Evolutionary conservation across 2,888 invertebrate species (phyloP).

Genomic region (Candidula unifasciata): DNA sequence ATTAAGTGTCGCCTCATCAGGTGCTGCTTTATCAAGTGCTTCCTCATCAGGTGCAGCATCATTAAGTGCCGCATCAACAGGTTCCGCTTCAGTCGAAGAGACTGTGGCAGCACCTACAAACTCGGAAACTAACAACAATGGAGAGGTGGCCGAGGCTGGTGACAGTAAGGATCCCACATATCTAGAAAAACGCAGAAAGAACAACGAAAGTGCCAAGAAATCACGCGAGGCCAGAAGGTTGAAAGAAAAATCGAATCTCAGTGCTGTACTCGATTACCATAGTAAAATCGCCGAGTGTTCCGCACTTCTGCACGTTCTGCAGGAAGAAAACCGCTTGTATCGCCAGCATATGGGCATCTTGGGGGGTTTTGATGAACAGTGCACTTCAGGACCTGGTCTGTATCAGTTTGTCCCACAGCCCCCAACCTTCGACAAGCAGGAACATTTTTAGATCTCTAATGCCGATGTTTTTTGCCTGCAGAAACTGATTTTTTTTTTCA

Average conservation of each 20-base stretch:
- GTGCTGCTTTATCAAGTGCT: background rate
- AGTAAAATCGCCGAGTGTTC: constrained; percentile 61
- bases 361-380: too few relatives aligned
- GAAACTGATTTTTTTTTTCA: too few relatives aligned
- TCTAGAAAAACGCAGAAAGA: constrained; percentile 78
- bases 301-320: constrained; percentile 74
- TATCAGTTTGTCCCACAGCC: too few relatives aligned
- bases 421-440: too few relatives aligned
- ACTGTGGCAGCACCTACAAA: background rate
- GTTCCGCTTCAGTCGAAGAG: background rate
- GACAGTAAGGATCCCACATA: constrained; percentile 70
- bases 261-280: constrained; percentile 61
- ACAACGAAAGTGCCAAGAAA: constrained; percentile 78
- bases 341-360: too few relatives aligned
- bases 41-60: background rate
- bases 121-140: background rate
- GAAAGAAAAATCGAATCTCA: constrained; percentile 77
- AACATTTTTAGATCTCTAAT: too few relatives aligned
- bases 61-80: background rate
- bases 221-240: constrained; percentile 76
- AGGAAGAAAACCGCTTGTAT: constrained; percentile 60
- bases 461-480: too few relatives aligned
- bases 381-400: too few relatives aligned
- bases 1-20: background rate
- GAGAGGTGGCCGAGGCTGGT: background rate